Percentiles rank a stretch among this genome's conserved stretches.
Evolutionary conservation across 2,797 vertebrate genomes (phyloP).

Genomic region (Alca torda): DNA sequence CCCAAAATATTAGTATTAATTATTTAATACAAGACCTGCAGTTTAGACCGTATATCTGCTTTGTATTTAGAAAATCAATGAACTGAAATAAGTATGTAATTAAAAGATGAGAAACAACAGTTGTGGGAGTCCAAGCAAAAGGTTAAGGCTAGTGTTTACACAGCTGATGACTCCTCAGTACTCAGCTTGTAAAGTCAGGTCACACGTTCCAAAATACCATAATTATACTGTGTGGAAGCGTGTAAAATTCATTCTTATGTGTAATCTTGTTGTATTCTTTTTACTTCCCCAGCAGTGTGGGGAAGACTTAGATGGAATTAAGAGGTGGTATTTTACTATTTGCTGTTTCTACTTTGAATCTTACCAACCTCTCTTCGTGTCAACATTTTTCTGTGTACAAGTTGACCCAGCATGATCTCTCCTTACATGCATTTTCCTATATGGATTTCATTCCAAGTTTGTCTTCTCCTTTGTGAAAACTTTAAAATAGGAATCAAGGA

Average conservation of each 20-base stretch:
- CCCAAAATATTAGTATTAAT: background rate
- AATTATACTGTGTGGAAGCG: background rate
- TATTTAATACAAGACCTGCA: background rate
- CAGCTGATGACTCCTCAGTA: background rate
- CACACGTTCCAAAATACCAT: background rate
- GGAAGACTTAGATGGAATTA: background rate
- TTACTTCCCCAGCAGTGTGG: background rate
- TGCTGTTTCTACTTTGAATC: background rate
- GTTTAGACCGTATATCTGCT: background rate
- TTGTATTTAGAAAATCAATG: background rate
- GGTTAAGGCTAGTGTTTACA: background rate
- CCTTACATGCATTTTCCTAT: background rate
- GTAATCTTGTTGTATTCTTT: background rate
- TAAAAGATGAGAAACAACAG: background rate
- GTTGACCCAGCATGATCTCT: background rate
- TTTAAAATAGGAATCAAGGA: background rate
- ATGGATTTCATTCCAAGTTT: background rate
- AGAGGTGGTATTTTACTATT: background rate
- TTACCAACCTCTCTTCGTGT: background rate
- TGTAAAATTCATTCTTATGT: background rate
- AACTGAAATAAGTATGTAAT: background rate
- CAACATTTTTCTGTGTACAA: background rate
- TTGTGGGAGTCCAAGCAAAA: background rate
- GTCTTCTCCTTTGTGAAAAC: background rate
- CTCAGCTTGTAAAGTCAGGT: background rate